Conservation (phyloP, 2,113 vertebrate species). For the Pachycephala philippinensis region DNA sequence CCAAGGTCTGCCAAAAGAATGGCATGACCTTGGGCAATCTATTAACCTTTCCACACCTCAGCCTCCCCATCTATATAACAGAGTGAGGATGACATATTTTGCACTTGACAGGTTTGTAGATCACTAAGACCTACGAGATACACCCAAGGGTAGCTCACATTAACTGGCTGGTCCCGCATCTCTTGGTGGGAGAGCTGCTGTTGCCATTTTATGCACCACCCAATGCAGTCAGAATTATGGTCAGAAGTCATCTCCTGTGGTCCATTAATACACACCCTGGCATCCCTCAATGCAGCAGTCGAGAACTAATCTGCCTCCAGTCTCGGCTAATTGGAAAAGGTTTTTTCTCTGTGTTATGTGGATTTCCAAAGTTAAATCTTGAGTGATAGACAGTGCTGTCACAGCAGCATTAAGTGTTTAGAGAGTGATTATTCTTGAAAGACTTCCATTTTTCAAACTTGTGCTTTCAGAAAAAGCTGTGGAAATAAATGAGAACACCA, state of each 20-base stretch:
- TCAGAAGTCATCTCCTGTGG: background rate
- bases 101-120: conserved; percentile 33
- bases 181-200: background rate
- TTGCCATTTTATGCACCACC: background rate
- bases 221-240: conserved; percentile 13
- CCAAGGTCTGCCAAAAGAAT: background rate
- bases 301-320: conserved; percentile 64
- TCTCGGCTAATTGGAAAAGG: conserved; percentile 70
- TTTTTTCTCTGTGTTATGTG: conserved; percentile 59
- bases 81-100: conserved; percentile 10
- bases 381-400: conserved; percentile 79
- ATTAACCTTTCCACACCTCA: conserved; percentile 6
- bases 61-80: conserved; percentile 9
- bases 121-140: background rate
- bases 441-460: conserved; percentile 71
- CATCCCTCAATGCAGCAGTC: conserved; percentile 9
- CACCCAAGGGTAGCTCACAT: background rate
- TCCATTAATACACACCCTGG: conserved; percentile 41
- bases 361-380: conserved; percentile 75
- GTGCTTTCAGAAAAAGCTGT: conserved; percentile 33
- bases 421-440: conserved; percentile 73
- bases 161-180: background rate
- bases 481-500: conserved; percentile 63
- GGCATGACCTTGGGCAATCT: conserved; percentile 27
- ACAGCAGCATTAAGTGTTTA: conserved; percentile 76